These are phyloP conservation scores for Hydrozoanthus tunicans DNA, from an alignment of 64 coral and sea anemone species.

Conservation along the genomic window DNA sequence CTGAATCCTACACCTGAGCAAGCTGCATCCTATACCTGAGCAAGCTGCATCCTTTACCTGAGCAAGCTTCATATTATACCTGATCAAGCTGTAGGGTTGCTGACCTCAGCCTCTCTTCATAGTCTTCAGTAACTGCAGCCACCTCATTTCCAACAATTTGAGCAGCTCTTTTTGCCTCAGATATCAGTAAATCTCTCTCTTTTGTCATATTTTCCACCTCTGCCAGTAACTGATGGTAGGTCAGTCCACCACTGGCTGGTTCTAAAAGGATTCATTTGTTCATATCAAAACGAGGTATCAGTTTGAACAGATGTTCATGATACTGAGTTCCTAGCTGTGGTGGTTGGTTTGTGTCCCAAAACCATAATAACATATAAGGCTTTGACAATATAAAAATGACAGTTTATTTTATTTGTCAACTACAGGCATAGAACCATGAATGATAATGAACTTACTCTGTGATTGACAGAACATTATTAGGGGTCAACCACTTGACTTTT, in stretches of 20 bases:
- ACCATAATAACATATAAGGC: no score
- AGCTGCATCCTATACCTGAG: neutral
- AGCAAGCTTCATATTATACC: slow-evolving; percentile 30
- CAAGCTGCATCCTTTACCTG: neutral
- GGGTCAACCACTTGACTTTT: no score
- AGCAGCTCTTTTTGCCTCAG: slow-evolving; percentile 73
- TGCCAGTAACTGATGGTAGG: slow-evolving; percentile 42
- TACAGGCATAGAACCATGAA: no score
- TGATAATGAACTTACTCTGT: no score
- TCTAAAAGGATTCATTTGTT: neutral
- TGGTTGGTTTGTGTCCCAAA: no score
- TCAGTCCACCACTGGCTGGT: neutral
- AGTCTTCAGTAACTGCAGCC: slow-evolving; percentile 54
- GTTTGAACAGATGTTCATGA: no score
- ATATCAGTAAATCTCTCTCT: slow-evolving; percentile 80
- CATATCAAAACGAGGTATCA: no score
- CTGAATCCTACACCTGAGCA: neutral
- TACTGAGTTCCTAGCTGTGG: no score
- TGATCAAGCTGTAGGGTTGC: slow-evolving; percentile 44
- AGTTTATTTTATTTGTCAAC: no score
- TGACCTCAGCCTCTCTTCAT: slow-evolving; percentile 62
- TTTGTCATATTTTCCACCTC: slow-evolving; percentile 80
- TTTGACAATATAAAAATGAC: no score
- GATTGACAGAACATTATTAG: no score
- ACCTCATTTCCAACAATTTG: slow-evolving; percentile 64